Conservation (phyloP, 2,888 invertebrate species). For the Mesorhabditis spiculigera region DNA sequence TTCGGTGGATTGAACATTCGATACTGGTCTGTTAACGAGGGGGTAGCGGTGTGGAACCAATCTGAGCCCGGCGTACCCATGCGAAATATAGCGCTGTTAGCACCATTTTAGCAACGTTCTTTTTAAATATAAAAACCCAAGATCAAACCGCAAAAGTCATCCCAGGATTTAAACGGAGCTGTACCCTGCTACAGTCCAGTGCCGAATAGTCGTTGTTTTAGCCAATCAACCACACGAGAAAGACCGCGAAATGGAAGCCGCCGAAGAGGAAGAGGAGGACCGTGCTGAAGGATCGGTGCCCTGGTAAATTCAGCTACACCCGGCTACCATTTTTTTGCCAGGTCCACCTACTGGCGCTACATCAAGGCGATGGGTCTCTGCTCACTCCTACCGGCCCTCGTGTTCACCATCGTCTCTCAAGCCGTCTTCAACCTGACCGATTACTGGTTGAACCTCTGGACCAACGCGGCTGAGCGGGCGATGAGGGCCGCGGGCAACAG, state of each 20-base stretch:
- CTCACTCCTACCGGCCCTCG: constrained; percentile 61
- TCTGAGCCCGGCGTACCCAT: too few relatives aligned
- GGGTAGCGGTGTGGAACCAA: too few relatives aligned
- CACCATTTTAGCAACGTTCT: too few relatives aligned
- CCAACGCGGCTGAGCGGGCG: constrained; percentile 16
- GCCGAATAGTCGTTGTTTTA: too few relatives aligned
- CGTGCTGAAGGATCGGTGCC: constrained; percentile 9
- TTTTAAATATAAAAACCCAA: too few relatives aligned
- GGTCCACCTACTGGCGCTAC: constrained; percentile 70
- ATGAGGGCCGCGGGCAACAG: neutral
- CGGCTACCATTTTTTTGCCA: constrained; percentile 60
- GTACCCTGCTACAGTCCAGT: too few relatives aligned
- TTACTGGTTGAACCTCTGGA: constrained; percentile 76
- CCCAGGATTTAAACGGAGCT: too few relatives aligned
- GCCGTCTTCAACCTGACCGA: constrained; percentile 72
- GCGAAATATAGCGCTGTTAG: too few relatives aligned
- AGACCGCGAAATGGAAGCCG: too few relatives aligned
- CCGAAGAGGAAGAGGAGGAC: constrained; percentile 15
- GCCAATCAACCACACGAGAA: too few relatives aligned
- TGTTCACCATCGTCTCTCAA: constrained; percentile 71
- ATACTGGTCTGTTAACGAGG: too few relatives aligned
- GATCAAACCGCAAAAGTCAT: too few relatives aligned
- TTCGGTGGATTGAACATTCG: neutral
- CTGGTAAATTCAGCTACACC: neutral
- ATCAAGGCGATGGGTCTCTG: constrained; percentile 68